Conservation (phyloP, 1,140 invertebrate genomes). For the Tetranychus cinnabarinus region DNA sequence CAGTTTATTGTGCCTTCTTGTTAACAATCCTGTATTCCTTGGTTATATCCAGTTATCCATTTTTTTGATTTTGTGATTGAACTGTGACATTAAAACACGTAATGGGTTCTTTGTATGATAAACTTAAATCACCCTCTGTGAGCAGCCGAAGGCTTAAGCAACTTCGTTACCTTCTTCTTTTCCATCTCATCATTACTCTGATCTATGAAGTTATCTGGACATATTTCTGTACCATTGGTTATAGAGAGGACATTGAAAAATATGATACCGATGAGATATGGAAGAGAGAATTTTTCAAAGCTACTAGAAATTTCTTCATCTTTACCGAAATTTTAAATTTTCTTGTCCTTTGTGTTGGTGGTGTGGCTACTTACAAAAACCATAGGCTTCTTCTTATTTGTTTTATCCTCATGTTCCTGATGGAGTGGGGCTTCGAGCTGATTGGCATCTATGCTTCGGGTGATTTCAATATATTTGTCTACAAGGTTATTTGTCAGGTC, state of each 20-base stretch:
- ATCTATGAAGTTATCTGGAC: background rate
- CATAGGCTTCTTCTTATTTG: background rate
- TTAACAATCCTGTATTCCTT: too few species aligned
- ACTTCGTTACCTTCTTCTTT: background rate
- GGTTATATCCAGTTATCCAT: too few species aligned
- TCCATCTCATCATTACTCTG: background rate
- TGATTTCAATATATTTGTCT: background rate
- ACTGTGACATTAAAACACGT: too few species aligned
- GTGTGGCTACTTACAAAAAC: background rate
- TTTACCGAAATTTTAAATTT: background rate
- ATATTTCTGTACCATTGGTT: background rate
- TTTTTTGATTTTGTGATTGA: too few species aligned
- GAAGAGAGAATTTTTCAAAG: slow-evolving; percentile 1
- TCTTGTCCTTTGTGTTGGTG: background rate
- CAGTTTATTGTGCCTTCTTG: too few species aligned
- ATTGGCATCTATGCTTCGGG: background rate
- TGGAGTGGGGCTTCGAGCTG: slow-evolving; percentile 1
- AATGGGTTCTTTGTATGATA: too few species aligned
- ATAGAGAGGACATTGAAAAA: background rate
- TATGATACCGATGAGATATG: background rate
- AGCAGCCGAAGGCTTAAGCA: background rate
- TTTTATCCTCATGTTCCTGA: background rate
- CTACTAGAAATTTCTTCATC: slow-evolving; percentile 2
- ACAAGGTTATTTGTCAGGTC: background rate
- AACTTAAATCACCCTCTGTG: background rate